Base-by-base conservation (phyloP, 2,113 vertebrate genomes). In the Caranx ignobilis region DNA sequence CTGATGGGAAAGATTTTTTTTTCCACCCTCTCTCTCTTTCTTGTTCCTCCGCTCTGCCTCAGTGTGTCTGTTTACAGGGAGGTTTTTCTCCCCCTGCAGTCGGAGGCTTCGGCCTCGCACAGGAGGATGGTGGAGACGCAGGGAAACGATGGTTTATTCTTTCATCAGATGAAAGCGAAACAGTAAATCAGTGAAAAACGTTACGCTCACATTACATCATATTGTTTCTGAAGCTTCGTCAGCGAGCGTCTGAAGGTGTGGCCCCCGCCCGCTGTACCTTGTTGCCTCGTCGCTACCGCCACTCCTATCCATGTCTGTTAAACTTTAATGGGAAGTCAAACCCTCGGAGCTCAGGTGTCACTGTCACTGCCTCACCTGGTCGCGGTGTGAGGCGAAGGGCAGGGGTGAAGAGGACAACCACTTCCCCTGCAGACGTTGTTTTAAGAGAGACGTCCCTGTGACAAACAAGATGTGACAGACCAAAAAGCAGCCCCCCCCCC, bases 301-400 rank as follows among this genome's bases (percentile, higher is more conserved):
- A 2, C 59, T 83, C 62, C 66, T 72, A 13, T 64, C 71, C 43
- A 3, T 71, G 78, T 72, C 67, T 62, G 70, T 92, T 86, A 92
- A 92, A 92, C 60, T 92, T 92, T 93, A 91, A 92, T 91, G 84
- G 63, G 78, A 85, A 88, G 85, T 78, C 83, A 88, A 89, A 79
- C 72, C 85, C 83, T 60, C 59, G 0, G 52, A 16, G 85, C 89
- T 92, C 89, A 32, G 79, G 86, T 93, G 88, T 93, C 91, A 0
- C 64, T 35, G 73, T 21, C 68, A 21, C 74, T 45, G 61, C 2
- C 67, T 76, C 57, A 13, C 39, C 0, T 50, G 57, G 21, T 64
- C 26, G 16, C 1, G 64, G 82, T 79, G 84, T 82, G 78, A 87
- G 83, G 48, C 3, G 16, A 47, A 70, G 84, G 82, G 16, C 71